Base-by-base conservation (phyloP, 2,797 vertebrate species). In the Borostomias antarcticus region DNA sequence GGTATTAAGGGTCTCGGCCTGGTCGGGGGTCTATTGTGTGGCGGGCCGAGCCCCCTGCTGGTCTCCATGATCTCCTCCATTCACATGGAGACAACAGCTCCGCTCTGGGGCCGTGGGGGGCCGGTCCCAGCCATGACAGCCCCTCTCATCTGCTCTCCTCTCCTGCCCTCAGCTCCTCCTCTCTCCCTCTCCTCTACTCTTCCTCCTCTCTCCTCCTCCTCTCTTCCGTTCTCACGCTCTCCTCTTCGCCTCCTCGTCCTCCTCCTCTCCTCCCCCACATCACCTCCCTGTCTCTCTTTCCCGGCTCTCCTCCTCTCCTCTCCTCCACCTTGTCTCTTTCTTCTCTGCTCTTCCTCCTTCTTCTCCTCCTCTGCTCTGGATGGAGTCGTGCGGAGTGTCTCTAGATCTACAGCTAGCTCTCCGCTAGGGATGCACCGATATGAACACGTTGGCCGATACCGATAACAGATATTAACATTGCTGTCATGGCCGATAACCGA, bases 51-150 rank as follows among this genome's bases (percentile, higher is more conserved):
- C 81, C 83, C 85, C 88, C 89, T 83, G 73, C 86, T 72, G 87
- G 85, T 82, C 82, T 83, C 89, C 88, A 91, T 91, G 88, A 92
- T 92, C 91, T 92, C 82, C 75, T 82, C 85, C 85, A 86, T 92
- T 92, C 87, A 89, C 82, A 82, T 77, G 79, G 77, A 43, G 37
- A 81, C 75, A 51, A 54, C 47, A 21, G 45, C 54, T 76, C 54
- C 53, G 71, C 11, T 17, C 26, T 28, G 11, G 13, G 15, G 1
- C 15, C n/a, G 2, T 54, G 26, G 11, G 9, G 10, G 3, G 5
- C 10, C 1, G 25, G 25, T 77, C 73, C 73, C 45, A 48, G 58
- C 70, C 45, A 64, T 64, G 33, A 29, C n/a, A 47, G 13, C 2
- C 47, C 19, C 17, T 50, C 47, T n/a, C 47, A 19, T n/a, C 2